Evolutionary conservation across 2,888 invertebrate genomes (phyloP).

Genomic region (Meteorus colon): DNA sequence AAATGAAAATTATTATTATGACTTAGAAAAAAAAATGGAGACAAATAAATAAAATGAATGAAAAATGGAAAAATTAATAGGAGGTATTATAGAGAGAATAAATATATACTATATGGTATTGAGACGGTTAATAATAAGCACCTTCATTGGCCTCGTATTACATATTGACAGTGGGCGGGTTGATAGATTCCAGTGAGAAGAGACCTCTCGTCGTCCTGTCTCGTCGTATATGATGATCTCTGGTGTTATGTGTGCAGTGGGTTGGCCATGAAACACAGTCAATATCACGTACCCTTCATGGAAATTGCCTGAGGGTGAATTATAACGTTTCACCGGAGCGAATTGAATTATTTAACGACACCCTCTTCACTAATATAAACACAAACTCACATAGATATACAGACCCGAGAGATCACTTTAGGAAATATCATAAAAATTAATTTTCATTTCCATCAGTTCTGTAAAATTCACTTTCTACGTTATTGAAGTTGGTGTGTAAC

Average conservation of each 20-base stretch:
- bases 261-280: conserved; percentile 42
- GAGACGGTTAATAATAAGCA: conserved; percentile 47
- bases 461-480: not conserved
- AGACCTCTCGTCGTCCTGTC: conserved; percentile 34
- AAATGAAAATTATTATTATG: not conserved
- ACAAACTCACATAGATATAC: not conserved
- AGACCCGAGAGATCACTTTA: conserved; percentile 3
- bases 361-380: conserved; percentile 4
- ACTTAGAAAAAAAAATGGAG: not conserved
- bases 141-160: conserved; percentile 45
- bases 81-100: conserved; percentile 21
- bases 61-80: conserved; percentile 14
- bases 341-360: conserved; percentile 46
- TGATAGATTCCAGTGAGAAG: conserved; percentile 40
- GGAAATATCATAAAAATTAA: not conserved
- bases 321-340: conserved; percentile 43
- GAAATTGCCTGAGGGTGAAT: conserved; percentile 40
- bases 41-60: not conserved
- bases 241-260: conserved; percentile 24
- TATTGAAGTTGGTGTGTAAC: not conserved
- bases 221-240: conserved; percentile 12
- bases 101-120: conserved; percentile 22
- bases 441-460: not conserved
- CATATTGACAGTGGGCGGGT: conserved; percentile 50
- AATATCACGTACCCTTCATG: conserved; percentile 31